phyloP scores from a whole-genome alignment of 2,113 vertebrate species.

The Acanthisitta chloris region DNA sequence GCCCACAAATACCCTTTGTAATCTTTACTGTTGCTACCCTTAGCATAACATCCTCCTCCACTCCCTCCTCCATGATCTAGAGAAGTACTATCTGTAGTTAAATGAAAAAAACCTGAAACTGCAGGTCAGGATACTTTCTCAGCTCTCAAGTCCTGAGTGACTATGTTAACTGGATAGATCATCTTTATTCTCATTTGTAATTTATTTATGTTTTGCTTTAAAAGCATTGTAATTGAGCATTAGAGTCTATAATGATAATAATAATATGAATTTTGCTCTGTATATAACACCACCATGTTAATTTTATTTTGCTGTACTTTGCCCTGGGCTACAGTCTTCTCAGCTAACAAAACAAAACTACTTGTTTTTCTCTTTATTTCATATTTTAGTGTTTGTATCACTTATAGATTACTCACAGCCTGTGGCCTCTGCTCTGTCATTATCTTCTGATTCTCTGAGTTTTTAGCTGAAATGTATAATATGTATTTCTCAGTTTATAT shows the following conservation, averaged over 20 bases:
- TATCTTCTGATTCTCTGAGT: background rate
- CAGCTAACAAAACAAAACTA: background rate
- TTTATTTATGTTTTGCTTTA: background rate
- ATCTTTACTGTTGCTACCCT: background rate
- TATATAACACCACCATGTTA: accelerated
- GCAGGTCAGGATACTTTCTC: background rate
- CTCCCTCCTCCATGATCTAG: background rate
- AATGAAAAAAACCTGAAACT: background rate
- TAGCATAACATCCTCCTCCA: background rate
- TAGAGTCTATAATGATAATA: background rate
- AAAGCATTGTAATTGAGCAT: background rate
- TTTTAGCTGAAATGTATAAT: background rate
- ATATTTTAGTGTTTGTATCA: background rate
- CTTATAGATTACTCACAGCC: background rate
- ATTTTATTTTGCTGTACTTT: background rate
- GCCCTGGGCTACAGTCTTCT: background rate
- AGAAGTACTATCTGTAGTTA: background rate
- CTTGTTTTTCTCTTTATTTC: background rate
- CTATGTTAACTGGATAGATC: background rate
- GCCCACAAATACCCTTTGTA: background rate
- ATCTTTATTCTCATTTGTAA: background rate
- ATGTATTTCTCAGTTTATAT: background rate
- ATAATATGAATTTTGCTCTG: background rate
- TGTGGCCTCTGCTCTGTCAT: background rate
- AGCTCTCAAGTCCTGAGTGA: background rate